Base-by-base conservation (phyloP, 2,888 invertebrate species). In the Nysson spinosus region DNA sequence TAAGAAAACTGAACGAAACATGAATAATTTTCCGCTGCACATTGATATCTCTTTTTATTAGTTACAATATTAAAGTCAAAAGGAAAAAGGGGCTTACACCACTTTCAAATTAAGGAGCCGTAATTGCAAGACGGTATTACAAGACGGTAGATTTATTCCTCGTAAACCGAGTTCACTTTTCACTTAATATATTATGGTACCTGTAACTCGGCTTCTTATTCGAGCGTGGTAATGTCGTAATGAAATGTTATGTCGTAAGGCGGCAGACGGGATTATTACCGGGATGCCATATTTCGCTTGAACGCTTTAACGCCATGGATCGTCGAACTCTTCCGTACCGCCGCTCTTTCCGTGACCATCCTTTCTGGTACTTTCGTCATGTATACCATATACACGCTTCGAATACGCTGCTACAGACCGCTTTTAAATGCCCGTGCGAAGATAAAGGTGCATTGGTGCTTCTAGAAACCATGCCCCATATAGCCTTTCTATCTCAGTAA, bases 251-350 rank as follows among this genome's bases (percentile, higher is more conserved):
- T n/a, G 20, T 32, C 35, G 26, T 39, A 22, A 35, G 22, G 14
- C 4, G 4, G 24, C 4, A 9, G 32, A 34, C 52, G 56, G 63
- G 37, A 60, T 60, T 56, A 60, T 68, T 49, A 34, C 26, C 20
- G 22, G 6, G 28, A 26, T 47, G 42, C 42, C 24, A 40, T 50
- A 60, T 68, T 68, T 43, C 39, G 17, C 34, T n/a, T 43, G 51
- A 39, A 16, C 39, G 44, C 46, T 50, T 49, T 24, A 50, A 19
- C 35, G 17, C 44, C 35, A 4, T 22, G 37, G 28, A 47, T 40
- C 40, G 22, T 55, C 51, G 51, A 60, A 55, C 34, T 55, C 42
- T 58, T 47, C 58, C 44, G 26, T 46, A 34, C 14, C 42, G 42
- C 14, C 37, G 34, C 11, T 35, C 32, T 47, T 46, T 46, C 20